These are phyloP conservation scores for Drosophila carrolli DNA, from an alignment of 1,140 invertebrate species.

Conservation along the genomic window DNA sequence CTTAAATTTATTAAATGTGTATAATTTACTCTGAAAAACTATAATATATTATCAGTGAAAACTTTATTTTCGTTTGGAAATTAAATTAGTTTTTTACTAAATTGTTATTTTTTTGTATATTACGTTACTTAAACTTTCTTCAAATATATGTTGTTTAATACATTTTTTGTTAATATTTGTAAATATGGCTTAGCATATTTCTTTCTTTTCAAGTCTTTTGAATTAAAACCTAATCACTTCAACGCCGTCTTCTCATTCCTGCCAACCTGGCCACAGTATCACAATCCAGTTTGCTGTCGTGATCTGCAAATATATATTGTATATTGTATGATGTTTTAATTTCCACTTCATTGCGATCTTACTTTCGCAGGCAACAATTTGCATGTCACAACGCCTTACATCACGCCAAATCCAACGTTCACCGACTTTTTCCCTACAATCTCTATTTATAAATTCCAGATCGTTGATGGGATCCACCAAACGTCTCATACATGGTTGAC, in stretches of 20 bases:
- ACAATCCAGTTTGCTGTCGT: conserved; percentile 30
- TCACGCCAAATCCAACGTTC: conserved; percentile 37
- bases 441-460: conserved; percentile 20
- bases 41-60: no score
- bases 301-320: conserved; percentile 18
- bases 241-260: conserved; percentile 20
- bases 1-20: background rate
- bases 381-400: conserved; percentile 40
- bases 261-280: conserved; percentile 33
- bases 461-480: conserved; percentile 28
- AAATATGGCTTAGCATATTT: no score
- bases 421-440: conserved; percentile 16
- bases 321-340: background rate
- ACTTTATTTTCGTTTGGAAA: no score
- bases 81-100: no score
- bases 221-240: background rate
- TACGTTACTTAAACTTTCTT: no score
- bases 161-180: no score
- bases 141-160: no score
- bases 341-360: background rate
- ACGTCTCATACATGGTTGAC: conserved; percentile 12
- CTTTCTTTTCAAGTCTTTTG: background rate
- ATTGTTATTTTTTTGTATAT: no score
- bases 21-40: no score
- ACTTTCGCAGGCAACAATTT: conserved; percentile 40